Conservation (phyloP, 2,888 invertebrate species). For the Eupsilia transversa region DNA sequence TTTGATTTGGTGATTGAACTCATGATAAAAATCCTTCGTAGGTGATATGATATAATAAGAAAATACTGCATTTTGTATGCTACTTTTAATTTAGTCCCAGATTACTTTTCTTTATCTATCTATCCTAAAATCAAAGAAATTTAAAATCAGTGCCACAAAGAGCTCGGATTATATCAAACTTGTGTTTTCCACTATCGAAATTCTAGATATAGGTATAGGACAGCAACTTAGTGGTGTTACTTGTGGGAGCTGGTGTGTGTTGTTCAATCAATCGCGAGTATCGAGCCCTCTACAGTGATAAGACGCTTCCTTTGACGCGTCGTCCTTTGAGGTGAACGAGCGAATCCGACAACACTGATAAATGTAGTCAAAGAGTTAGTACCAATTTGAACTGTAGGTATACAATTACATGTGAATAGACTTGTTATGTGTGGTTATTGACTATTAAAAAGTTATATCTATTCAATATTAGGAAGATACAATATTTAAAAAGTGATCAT, state of each 20-base stretch:
- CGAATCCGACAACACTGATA: constrained; percentile 52
- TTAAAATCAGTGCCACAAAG: background rate
- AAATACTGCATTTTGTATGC: background rate
- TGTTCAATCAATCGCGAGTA: constrained; percentile 61
- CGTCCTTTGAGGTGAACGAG: constrained; percentile 55
- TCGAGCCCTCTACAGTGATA: constrained; percentile 65
- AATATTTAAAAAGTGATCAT: background rate
- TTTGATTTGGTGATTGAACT: background rate
- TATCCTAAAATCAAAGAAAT: background rate
- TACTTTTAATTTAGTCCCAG: background rate
- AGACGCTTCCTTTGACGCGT: constrained; percentile 64
- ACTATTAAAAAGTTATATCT: too few relatives aligned
- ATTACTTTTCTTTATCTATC: background rate
- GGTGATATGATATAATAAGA: background rate
- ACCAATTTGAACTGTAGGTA: constrained; percentile 29
- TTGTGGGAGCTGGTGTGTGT: constrained; percentile 34
- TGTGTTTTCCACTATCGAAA: background rate
- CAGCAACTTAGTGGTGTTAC: constrained; percentile 4
- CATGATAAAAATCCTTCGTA: background rate
- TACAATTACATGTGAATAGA: background rate
- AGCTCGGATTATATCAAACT: background rate
- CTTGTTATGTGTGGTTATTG: background rate
- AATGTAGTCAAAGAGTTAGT: constrained; percentile 46
- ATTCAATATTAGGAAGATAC: background rate
- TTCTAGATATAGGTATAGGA: background rate